A percentile compares a stretch with the other conserved stretches of the same genome.
Evolutionary conservation across 1,140 invertebrate species (phyloP).

Genomic region (Sycophaga agraensis): DNA sequence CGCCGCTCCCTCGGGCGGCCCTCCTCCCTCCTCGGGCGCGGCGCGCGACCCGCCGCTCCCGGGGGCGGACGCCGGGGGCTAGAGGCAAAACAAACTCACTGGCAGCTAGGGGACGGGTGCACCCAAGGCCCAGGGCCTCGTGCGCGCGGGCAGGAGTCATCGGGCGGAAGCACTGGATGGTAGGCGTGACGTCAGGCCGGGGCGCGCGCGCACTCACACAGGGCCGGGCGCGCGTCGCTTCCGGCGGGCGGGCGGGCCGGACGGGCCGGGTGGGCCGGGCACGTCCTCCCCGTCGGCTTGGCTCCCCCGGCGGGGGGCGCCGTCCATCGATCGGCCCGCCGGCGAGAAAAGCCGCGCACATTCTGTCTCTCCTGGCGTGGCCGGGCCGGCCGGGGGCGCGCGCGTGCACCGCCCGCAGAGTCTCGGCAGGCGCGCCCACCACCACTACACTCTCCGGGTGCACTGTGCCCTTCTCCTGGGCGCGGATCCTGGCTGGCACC

Average conservation of each 20-base stretch:
- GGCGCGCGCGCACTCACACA: neutral
- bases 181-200: constrained; percentile 21
- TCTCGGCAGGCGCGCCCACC: neutral
- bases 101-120: neutral
- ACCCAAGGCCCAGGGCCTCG: constrained; percentile 4
- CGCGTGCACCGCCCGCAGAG: neutral
- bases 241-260: constrained; percentile 23
- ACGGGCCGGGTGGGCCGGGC: too few relatives aligned
- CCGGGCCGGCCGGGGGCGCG: neutral
- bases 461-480: too few relatives aligned
- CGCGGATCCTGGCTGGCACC: too few relatives aligned
- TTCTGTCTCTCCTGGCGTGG: neutral
- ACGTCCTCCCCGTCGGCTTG: neutral
- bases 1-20: neutral
- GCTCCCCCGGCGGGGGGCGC: neutral
- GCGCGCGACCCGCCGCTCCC: too few relatives aligned
- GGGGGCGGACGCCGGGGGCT: too few relatives aligned
- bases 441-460: neutral
- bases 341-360: too few relatives aligned
- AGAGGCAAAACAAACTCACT: constrained; percentile 12
- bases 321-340: too few relatives aligned
- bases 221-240: constrained; percentile 34
- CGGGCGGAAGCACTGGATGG: constrained; percentile 22
- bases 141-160: constrained; percentile 5
- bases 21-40: too few relatives aligned